These are phyloP conservation scores for Ophion obscuratus DNA, from an alignment of 2,888 invertebrate genomes.

Conservation along the genomic window DNA sequence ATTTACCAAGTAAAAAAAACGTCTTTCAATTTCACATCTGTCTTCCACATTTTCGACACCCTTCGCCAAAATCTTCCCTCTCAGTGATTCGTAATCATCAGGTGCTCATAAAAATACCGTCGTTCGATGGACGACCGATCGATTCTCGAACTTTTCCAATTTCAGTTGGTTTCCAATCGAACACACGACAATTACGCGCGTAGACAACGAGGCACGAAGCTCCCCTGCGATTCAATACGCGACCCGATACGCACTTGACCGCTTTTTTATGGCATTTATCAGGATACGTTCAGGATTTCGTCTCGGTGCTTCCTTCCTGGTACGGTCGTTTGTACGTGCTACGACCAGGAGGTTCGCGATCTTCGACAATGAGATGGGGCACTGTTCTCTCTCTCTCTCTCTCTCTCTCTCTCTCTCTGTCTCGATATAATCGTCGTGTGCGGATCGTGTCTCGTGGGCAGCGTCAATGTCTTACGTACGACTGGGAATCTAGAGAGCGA, in stretches of 20 bases:
- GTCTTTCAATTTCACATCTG: too few species aligned
- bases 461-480: constrained; percentile 48
- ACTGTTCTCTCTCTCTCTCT: constrained; percentile 6
- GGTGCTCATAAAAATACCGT: too few species aligned
- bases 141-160: background rate
- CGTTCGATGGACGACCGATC: background rate
- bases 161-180: background rate
- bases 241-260: background rate
- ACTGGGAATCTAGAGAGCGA: constrained; percentile 37
- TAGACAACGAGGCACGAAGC: background rate
- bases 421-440: constrained; percentile 44
- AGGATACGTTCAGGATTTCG: background rate
- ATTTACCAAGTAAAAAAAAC: too few species aligned
- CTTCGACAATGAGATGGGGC: constrained; percentile 31
- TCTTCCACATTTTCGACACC: too few species aligned
- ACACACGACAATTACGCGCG: background rate
- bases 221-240: too few species aligned
- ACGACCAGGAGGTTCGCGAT: background rate
- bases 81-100: too few species aligned
- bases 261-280: background rate
- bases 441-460: constrained; percentile 57
- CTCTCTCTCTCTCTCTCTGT: constrained; percentile 25
- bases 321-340: background rate
- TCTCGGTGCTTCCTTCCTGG: background rate
- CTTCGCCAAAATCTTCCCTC: too few species aligned